These are phyloP conservation scores for Crematogaster levior DNA, from an alignment of 2,888 invertebrate species.

Conservation along the genomic window DNA sequence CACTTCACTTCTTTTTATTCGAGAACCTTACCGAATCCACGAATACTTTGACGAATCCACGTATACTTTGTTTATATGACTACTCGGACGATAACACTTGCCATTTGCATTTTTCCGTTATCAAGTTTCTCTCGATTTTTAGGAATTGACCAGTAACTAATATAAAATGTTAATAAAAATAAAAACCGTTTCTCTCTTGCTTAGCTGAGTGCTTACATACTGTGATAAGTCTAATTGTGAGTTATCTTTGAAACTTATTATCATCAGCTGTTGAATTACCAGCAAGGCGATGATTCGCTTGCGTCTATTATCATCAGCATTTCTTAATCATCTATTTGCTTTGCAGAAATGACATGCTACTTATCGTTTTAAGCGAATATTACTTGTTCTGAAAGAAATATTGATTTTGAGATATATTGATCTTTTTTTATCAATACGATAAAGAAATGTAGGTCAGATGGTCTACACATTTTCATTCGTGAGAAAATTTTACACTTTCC, in stretches of 20 bases:
- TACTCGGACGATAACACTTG: neutral
- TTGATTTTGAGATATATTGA: neutral
- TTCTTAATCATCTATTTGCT: slow-evolving; percentile 17
- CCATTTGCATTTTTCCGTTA: slow-evolving; percentile 31
- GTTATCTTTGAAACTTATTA: neutral
- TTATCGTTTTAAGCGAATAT: neutral
- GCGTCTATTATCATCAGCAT: slow-evolving; percentile 43
- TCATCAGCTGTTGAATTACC: too few species aligned
- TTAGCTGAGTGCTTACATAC: neutral
- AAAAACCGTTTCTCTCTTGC: neutral
- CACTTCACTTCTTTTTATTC: neutral
- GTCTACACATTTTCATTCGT: neutral
- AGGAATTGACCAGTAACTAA: neutral
- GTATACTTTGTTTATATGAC: neutral
- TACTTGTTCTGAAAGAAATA: neutral
- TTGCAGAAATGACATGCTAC: neutral
- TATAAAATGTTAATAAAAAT: neutral
- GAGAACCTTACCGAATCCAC: neutral
- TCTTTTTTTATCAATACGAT: neutral
- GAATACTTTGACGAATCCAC: neutral
- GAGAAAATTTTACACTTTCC: neutral
- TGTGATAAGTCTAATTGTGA: neutral
- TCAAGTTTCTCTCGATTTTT: slow-evolving; percentile 24
- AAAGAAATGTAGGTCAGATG: neutral
- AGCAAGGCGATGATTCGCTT: too few species aligned